phyloP scores from a whole-genome alignment of 2,113 vertebrate genomes.

The Artemisiospiza belli region DNA sequence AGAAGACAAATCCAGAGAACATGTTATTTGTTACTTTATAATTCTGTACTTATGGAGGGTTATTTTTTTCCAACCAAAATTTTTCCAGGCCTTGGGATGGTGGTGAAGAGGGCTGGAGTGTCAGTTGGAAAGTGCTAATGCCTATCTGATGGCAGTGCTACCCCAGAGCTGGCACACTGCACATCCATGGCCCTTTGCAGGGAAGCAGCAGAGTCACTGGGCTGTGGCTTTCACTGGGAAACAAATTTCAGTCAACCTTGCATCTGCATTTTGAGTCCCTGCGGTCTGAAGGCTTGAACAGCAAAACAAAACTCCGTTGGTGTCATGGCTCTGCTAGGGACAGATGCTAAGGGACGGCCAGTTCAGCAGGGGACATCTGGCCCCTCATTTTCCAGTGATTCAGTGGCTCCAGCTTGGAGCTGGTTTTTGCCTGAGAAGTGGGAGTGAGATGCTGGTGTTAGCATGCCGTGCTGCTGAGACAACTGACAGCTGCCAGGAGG shows the following conservation, averaged over 20 bases:
- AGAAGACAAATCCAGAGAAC: not conserved
- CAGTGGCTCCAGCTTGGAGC: not conserved
- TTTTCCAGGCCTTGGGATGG: not conserved
- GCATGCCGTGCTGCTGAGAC: not conserved
- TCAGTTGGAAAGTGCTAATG: not conserved
- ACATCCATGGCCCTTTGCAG: not conserved
- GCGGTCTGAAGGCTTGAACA: not conserved
- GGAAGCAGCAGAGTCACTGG: not conserved
- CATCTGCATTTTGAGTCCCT: not conserved
- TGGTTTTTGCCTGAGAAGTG: not conserved
- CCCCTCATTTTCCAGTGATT: not conserved
- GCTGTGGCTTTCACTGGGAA: not conserved
- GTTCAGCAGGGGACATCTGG: not conserved
- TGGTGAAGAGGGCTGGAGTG: not conserved
- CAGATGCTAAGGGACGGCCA: not conserved
- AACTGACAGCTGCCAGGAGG: not conserved
- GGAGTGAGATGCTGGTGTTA: not conserved
- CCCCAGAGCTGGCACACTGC: not conserved
- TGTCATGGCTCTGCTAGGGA: not conserved
- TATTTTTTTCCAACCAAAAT: not conserved
- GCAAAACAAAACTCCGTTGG: not conserved
- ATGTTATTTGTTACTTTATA: not conserved
- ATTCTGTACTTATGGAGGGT: not conserved
- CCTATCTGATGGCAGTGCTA: not conserved
- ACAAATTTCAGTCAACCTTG: not conserved